Evolutionary conservation across 1,140 invertebrate species (phyloP).

Genomic region (Oryctes rhinoceros): DNA sequence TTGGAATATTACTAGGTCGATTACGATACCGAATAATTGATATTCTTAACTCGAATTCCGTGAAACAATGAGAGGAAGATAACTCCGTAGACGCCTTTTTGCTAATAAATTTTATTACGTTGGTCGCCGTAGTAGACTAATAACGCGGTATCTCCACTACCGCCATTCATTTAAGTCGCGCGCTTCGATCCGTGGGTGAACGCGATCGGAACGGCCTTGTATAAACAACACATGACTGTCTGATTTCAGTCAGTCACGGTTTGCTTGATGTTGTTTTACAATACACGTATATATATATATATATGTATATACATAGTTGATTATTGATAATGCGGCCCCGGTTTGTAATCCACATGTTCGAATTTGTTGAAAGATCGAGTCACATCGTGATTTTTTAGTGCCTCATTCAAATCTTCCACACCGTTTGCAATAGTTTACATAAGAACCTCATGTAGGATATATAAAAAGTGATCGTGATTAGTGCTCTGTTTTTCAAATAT

Average conservation of each 20-base stretch:
- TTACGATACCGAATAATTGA: neutral
- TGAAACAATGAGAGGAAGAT: neutral
- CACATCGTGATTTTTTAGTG: slow-evolving; percentile 6
- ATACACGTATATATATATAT: neutral
- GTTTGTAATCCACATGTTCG: slow-evolving; percentile 17
- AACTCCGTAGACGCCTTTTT: neutral
- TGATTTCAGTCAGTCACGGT: slow-evolving; percentile 37
- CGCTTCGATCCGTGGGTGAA: slow-evolving; percentile 30
- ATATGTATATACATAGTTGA: slow-evolving; percentile 3
- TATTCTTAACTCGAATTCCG: neutral
- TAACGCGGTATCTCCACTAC: slow-evolving; percentile 17
- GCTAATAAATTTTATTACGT: slow-evolving; percentile 17
- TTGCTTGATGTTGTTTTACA: slow-evolving; percentile 38
- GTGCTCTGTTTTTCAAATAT: neutral
- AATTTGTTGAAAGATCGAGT: slow-evolving; percentile 2
- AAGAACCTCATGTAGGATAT: neutral
- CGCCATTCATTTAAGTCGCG: slow-evolving; percentile 20
- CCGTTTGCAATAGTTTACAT: neutral
- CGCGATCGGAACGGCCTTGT: slow-evolving; percentile 34
- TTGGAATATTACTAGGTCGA: neutral
- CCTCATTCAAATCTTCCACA: neutral
- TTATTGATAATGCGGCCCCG: neutral
- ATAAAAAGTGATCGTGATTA: neutral
- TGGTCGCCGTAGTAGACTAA: neutral
- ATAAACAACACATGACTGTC: slow-evolving; percentile 37